phyloP scores from a whole-genome alignment of 2,113 vertebrate genomes.

The Hydrolagus affinis region DNA sequence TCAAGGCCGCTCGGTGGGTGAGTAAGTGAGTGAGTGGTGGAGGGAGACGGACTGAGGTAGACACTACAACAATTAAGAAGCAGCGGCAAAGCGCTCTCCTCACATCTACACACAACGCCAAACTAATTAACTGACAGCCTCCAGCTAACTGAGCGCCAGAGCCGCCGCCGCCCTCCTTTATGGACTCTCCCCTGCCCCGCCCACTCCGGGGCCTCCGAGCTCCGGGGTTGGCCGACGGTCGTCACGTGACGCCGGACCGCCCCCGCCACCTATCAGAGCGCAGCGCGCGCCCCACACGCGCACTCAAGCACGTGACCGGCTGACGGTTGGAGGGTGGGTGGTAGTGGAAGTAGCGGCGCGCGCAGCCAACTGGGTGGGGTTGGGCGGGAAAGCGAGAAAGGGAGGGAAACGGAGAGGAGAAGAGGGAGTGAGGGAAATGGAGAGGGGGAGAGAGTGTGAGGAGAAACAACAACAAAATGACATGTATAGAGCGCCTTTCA shows the following conservation, averaged over 20 bases:
- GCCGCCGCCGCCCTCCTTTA: neutral
- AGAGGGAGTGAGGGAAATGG: no score
- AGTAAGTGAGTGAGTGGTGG: no score
- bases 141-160: neutral
- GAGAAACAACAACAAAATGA: no score
- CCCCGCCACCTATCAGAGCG: neutral
- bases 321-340: no score
- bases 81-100: neutral
- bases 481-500: no score
- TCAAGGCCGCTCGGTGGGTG: no score
- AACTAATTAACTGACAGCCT: accelerated
- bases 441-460: no score
- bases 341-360: neutral
- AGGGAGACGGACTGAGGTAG: neutral
- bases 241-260: neutral
- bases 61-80: neutral
- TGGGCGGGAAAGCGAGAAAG: neutral
- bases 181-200: no score
- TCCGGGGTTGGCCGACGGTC: neutral
- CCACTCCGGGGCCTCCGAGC: no score
- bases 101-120: no score
- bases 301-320: neutral
- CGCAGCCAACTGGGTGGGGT: neutral
- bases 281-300: neutral
- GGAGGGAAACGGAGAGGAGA: neutral